These are phyloP conservation scores for Altica lythri DNA, from an alignment of 2,888 invertebrate genomes.

Conservation along the genomic window DNA sequence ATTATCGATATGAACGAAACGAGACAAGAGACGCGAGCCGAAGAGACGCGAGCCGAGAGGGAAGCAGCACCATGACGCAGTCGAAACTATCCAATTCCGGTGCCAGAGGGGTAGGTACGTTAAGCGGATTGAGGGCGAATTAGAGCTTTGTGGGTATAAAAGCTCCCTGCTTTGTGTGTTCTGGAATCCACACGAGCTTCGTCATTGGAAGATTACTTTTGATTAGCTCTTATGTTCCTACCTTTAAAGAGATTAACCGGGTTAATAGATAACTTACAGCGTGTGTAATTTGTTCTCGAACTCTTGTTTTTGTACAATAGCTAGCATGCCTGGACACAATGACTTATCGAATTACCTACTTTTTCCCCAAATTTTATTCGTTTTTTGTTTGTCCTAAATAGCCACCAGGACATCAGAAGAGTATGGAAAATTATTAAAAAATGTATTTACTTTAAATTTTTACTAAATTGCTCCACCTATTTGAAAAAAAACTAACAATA, in stretches of 20 bases:
- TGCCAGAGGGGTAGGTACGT: slow-evolving; percentile 46
- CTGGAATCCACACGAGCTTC: slow-evolving; percentile 42
- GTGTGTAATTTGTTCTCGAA: slow-evolving; percentile 15
- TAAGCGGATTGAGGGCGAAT: slow-evolving; percentile 53
- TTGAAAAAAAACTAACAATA: too few relatives aligned
- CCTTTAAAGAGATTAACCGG: slow-evolving; percentile 37
- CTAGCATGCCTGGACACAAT: too few relatives aligned
- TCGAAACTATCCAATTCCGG: slow-evolving; percentile 36
- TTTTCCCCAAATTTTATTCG: too few relatives aligned
- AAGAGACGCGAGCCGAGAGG: slow-evolving; percentile 17
- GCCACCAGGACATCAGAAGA: too few relatives aligned
- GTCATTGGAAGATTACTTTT: slow-evolving; percentile 50
- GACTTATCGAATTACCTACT: too few relatives aligned
- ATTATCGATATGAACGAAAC: slow-evolving; percentile 39
- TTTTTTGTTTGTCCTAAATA: too few relatives aligned
- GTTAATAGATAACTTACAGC: slow-evolving; percentile 36
- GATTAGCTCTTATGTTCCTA: slow-evolving; percentile 44
- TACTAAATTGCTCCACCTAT: too few relatives aligned
- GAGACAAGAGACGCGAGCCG: too few relatives aligned
- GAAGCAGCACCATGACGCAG: slow-evolving; percentile 31
- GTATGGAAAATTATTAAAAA: too few relatives aligned
- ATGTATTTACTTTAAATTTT: too few relatives aligned
- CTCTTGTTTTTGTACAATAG: slow-evolving; percentile 14
- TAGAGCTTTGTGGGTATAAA: slow-evolving; percentile 48
- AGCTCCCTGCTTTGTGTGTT: slow-evolving; percentile 44